A percentile compares a stretch with the other conserved stretches of the same genome.
Conservation (phyloP, 2,888 invertebrate species). For the Volucella inanis region DNA sequence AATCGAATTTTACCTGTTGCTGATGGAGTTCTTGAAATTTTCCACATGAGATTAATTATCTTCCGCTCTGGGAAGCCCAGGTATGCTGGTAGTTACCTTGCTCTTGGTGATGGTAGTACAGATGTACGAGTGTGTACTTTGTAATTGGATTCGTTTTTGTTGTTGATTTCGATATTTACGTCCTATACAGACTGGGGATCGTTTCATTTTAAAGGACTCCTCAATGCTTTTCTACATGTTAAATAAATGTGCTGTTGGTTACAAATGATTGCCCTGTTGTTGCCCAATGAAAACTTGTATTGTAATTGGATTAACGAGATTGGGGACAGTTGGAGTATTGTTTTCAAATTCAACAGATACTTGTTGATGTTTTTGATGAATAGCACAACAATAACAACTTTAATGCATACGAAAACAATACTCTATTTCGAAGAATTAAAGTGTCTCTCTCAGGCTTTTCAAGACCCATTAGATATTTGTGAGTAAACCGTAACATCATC, state of each 20-base stretch:
- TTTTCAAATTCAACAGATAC: background rate
- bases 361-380: constrained; percentile 6
- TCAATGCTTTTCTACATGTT: constrained; percentile 8
- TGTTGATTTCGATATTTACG: constrained; percentile 41
- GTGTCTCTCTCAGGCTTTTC: too few species aligned
- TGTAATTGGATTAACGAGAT: background rate
- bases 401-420: too few species aligned
- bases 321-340: constrained; percentile 4
- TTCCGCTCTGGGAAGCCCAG: constrained; percentile 44
- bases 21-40: constrained; percentile 34
- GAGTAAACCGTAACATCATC: too few species aligned
- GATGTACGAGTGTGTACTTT: background rate
- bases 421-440: too few species aligned
- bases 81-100: constrained; percentile 15
- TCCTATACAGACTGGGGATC: constrained; percentile 31
- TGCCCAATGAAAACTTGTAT: background rate
- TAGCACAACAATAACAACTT: too few species aligned
- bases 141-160: constrained; percentile 61
- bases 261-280: constrained; percentile 11
- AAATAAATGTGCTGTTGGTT: constrained; percentile 15
- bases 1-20: constrained; percentile 67
- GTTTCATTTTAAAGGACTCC: constrained; percentile 51
- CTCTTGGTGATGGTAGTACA: constrained; percentile 10
- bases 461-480: too few species aligned
- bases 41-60: constrained; percentile 69